Evolutionary conservation across 2,113 vertebrate species (phyloP).

Genomic region (Megaptera novaeangliae): DNA sequence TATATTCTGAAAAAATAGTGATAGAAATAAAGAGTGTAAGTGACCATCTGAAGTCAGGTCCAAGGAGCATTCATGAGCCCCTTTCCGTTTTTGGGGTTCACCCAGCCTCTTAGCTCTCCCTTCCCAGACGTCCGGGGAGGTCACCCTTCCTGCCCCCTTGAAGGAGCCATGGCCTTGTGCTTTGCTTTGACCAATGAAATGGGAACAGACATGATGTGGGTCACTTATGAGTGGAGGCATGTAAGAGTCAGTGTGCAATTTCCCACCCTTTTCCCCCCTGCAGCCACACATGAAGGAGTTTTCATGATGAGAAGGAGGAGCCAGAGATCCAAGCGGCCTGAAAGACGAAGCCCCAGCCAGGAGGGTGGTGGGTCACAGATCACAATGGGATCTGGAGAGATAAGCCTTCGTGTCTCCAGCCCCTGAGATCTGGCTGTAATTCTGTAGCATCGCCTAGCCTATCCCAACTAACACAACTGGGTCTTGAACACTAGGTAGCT

Average conservation of each 20-base stretch:
- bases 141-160: neutral
- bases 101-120: no score
- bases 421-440: neutral
- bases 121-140: neutral
- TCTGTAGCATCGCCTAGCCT: rapidly evolving
- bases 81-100: neutral
- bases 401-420: neutral
- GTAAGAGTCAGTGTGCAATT: neutral
- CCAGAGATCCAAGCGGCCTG: neutral
- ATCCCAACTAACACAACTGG: neutral
- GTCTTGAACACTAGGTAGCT: neutral
- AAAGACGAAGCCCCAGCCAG: neutral
- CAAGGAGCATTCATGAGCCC: no score
- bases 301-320: neutral
- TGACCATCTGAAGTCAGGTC: neutral
- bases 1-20: neutral
- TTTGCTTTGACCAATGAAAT: neutral
- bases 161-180: no score
- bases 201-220: neutral
- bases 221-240: no score
- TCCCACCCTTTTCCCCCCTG: neutral
- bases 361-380: neutral
- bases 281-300: neutral
- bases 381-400: neutral
- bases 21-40: neutral